Evolutionary conservation across 2,797 vertebrate genomes (phyloP).

Genomic region (Catostomus latipinnis): DNA sequence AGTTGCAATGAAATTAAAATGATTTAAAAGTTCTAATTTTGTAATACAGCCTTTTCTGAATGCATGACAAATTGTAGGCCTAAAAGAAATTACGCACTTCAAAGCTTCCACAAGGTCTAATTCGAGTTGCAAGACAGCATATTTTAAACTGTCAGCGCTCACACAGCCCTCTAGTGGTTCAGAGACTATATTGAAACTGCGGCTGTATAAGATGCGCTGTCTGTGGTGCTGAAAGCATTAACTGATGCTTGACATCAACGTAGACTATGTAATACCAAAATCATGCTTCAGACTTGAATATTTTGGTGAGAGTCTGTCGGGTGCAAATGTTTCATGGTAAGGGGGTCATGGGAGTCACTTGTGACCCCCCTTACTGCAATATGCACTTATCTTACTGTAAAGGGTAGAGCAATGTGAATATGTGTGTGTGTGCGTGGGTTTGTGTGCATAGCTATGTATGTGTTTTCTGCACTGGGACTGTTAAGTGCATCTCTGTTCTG

Average conservation of each 20-base stretch:
- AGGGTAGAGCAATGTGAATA: not conserved
- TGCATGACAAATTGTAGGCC: not conserved
- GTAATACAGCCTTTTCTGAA: not conserved
- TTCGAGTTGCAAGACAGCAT: not conserved
- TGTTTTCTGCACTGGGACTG: conserved; percentile 53
- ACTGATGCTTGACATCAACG: not conserved
- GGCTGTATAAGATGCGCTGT: conserved; percentile 19
- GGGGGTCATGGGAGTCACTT: no score
- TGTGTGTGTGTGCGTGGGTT: conserved; percentile 28
- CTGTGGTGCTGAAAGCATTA: conserved; percentile 53
- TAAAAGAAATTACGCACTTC: not conserved
- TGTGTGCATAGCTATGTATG: conserved; percentile 14
- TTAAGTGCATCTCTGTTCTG: conserved; percentile 55
- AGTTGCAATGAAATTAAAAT: not conserved
- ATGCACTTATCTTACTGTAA: conserved; percentile 7
- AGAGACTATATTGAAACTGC: conserved; percentile 1
- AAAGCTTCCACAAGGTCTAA: not conserved
- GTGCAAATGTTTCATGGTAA: not conserved
- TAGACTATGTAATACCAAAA: not conserved
- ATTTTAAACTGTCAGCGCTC: not conserved
- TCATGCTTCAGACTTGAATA: not conserved
- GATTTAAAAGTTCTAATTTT: conserved; percentile 9
- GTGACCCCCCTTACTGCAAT: no score
- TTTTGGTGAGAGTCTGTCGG: not conserved
- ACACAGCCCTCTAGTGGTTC: conserved; percentile 42